Percentiles rank a stretch among this genome's conserved stretches.
phyloP scores from a whole-genome alignment of 2,113 vertebrate genomes.

The Serinus canaria region DNA sequence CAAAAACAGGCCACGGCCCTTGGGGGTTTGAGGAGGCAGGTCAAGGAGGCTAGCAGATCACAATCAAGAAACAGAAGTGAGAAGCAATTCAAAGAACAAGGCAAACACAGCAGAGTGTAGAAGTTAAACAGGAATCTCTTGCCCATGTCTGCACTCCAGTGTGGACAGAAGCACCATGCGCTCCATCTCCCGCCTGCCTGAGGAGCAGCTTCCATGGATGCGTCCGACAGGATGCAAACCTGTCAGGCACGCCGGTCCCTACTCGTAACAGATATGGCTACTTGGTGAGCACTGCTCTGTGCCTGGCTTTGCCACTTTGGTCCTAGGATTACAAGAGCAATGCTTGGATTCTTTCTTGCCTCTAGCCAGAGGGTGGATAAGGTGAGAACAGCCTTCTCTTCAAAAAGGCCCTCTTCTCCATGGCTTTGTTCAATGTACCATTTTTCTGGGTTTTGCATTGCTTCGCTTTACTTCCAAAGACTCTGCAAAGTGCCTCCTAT shows the following conservation, averaged over 20 bases:
- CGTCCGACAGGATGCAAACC: not conserved
- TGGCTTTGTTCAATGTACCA: not conserved
- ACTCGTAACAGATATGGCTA: not conserved
- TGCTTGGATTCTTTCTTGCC: not conserved
- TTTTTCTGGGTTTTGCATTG: not conserved
- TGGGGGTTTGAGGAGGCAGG: not conserved
- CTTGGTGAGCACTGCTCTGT: not conserved
- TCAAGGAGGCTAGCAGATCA: not conserved
- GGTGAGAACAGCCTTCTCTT: not conserved
- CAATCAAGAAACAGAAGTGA: not conserved
- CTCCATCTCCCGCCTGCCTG: not conserved
- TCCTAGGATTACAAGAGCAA: not conserved
- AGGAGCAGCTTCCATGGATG: not conserved
- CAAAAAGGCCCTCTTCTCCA: not conserved
- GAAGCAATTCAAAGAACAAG: not conserved
- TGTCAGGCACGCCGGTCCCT: fast-evolving
- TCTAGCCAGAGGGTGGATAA: not conserved
- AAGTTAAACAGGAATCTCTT: not conserved
- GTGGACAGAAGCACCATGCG: fast-evolving
- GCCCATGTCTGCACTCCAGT: not conserved
- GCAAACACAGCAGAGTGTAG: not conserved
- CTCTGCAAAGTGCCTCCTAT: not conserved
- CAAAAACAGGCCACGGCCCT: not conserved
- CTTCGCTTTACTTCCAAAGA: not conserved
- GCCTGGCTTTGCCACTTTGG: not conserved